phyloP scores from a whole-genome alignment of 1,140 invertebrate species.

The Bombus balteatus region DNA sequence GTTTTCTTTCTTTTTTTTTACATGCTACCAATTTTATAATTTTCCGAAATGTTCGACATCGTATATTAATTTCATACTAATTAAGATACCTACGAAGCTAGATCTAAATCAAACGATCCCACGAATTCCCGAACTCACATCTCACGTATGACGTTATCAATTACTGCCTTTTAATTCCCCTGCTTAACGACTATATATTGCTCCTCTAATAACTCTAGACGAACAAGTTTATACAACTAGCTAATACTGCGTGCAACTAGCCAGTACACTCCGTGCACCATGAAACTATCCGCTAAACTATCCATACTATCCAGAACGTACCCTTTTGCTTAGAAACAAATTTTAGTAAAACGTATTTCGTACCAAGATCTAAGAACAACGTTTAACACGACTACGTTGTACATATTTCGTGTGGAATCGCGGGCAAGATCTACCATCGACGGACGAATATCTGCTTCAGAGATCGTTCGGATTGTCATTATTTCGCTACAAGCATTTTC shows the following conservation, averaged over 20 bases:
- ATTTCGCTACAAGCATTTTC: neutral
- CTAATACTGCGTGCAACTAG: conserved; percentile 1
- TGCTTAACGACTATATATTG: neutral
- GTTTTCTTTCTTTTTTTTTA: too few species aligned
- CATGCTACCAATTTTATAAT: neutral
- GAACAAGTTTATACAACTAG: neutral
- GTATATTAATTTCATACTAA: neutral
- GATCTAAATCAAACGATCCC: neutral
- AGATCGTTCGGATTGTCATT: neutral
- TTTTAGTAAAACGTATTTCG: neutral
- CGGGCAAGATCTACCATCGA: neutral
- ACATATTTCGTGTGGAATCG: neutral
- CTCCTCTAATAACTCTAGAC: neutral
- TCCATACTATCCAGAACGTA: neutral
- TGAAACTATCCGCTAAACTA: neutral
- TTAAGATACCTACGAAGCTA: neutral
- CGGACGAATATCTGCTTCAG: neutral
- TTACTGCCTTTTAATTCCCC: neutral
- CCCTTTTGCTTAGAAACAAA: neutral
- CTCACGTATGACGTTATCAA: neutral
- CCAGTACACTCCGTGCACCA: neutral
- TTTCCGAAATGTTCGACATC: neutral
- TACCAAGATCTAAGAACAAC: neutral
- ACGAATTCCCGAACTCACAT: neutral
- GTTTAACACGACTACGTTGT: neutral